Evolutionary conservation across 2,888 invertebrate species (phyloP).

Genomic region (Agriopis marginaria): DNA sequence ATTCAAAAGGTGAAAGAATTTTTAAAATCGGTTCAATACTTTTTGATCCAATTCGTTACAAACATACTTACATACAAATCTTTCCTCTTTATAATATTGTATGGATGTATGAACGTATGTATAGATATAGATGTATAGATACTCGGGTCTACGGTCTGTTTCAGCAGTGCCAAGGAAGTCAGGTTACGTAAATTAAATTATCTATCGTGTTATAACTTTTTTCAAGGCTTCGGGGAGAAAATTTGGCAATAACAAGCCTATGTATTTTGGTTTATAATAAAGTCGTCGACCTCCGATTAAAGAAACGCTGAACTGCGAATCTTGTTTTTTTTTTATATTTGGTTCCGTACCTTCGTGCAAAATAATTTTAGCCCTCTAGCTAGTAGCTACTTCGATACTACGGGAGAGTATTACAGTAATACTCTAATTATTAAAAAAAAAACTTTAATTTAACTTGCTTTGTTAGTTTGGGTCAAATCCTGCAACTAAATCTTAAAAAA

Average conservation of each 20-base stretch:
- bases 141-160: not conserved
- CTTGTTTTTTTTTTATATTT: not conserved
- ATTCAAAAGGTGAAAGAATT: too few relatives aligned
- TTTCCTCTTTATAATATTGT: too few relatives aligned
- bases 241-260: conserved; percentile 16
- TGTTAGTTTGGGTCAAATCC: too few relatives aligned
- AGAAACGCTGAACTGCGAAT: not conserved
- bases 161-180: not conserved
- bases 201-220: not conserved
- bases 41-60: too few relatives aligned
- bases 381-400: not conserved
- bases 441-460: too few relatives aligned
- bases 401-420: too few relatives aligned
- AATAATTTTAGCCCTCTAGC: not conserved
- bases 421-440: too few relatives aligned
- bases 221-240: conserved; percentile 2
- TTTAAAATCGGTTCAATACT: too few relatives aligned
- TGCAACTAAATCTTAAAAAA: too few relatives aligned
- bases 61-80: too few relatives aligned
- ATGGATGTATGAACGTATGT: too few relatives aligned
- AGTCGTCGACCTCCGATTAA: conserved; percentile 18
- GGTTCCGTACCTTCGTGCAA: conserved; percentile 4
- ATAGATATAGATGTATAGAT: too few relatives aligned
- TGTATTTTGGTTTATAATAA: conserved; percentile 22
- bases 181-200: not conserved